These are phyloP conservation scores for Delichon dasypus DNA, from an alignment of 2,797 vertebrate species.

Conservation along the genomic window DNA sequence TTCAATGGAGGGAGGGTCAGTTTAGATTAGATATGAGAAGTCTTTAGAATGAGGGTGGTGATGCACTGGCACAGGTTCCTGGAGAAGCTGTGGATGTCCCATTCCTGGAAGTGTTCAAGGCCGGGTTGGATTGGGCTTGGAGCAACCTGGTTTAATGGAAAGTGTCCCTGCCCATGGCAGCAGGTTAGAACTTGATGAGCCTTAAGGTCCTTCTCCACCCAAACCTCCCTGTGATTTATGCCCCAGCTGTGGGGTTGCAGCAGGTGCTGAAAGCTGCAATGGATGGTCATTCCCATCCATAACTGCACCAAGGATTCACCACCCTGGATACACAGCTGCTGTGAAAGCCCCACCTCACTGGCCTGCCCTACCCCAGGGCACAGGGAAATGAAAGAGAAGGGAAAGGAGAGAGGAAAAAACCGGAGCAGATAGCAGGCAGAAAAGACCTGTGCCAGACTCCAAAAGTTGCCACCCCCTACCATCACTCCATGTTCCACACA, in stretches of 20 bases:
- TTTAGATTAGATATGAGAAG: not conserved
- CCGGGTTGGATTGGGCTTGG: not conserved
- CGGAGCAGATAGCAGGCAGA: not conserved
- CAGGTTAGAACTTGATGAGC: no score
- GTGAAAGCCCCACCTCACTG: accelerated
- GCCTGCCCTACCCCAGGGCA: not conserved
- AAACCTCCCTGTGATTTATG: not conserved
- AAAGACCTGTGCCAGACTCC: not conserved
- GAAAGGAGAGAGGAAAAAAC: not conserved
- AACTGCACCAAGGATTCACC: not conserved
- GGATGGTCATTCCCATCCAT: not conserved
- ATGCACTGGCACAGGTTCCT: not conserved
- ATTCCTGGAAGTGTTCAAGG: not conserved
- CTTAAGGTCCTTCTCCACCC: not conserved
- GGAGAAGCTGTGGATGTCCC: not conserved
- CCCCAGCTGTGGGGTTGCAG: not conserved
- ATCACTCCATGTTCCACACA: accelerated
- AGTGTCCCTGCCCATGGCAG: no score
- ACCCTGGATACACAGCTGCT: accelerated
- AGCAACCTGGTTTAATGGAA: not conserved
- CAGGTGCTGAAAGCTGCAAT: not conserved
- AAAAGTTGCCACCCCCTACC: not conserved
- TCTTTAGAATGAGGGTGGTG: no score
- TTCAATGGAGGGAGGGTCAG: not conserved
- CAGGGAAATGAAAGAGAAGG: not conserved